Evolutionary conservation across 2,888 invertebrate species (phyloP), one percentile per base, ranked within the genome.

Genomic region (Leucozona laternaria): DNA sequence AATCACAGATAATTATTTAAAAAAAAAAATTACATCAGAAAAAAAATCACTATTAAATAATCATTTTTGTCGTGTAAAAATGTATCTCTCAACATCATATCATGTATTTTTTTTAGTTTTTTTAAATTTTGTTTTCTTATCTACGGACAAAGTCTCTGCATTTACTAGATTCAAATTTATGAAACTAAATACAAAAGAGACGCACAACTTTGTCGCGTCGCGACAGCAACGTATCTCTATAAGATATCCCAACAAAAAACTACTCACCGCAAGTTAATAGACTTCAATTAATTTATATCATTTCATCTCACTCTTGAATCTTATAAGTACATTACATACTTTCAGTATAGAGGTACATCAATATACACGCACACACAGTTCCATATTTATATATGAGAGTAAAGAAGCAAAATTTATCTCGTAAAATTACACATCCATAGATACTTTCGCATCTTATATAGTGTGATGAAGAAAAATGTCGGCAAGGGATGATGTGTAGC

Each of bases 241-340:
- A 83, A 60, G 68, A 86, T 60, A 60, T 73, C 53, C 73, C 64
- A 73, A 73, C 60, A 78, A 53, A 53, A 70, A 75, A 79, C 81
- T 71, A 82, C 82, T 86, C 82, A 82, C 86, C 86, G 86, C 86
- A 86, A 82, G 82, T 86, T 86, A 86, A 86, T 86, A 82, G 86
- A 86, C 82, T 86, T 86, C 82, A 86, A 86, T 86, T 86, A 86
- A 86, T 81, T 68, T 78, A 60, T 86, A 73, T 78, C 68, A 81
- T 73, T 81, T 78, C 62, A 60, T 60, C 45, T 86, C 73, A 70
- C 70, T 50, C 68, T 68, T 68, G 68, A 68, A 68, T 68, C 68
- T 53, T 40, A 37, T 53, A 37, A 53, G 68, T 68, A 68, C 68
- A 40, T 8, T 50, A 20, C 13, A 53, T 53, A 53, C 37, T 40